These are phyloP conservation scores for Acanthurus leucopareius DNA, from an alignment of 2,797 vertebrate species.

Conservation along the genomic window DNA sequence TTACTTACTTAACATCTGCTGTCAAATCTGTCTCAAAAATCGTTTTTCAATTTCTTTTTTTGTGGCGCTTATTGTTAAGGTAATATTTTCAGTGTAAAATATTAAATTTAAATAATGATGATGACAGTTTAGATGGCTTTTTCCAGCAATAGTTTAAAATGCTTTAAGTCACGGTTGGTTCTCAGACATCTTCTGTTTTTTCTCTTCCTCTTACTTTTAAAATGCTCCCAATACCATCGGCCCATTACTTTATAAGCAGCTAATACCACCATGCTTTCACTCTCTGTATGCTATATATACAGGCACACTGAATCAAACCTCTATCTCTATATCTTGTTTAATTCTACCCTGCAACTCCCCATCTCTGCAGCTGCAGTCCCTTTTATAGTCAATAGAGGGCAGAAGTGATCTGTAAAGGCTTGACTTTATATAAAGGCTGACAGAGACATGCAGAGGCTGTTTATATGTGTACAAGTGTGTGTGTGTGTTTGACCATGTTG, in stretches of 20 bases:
- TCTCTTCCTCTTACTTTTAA: constrained; percentile 9
- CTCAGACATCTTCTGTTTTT: background rate
- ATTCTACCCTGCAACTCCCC: background rate
- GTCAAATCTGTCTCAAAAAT: background rate
- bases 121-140: background rate
- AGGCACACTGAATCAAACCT: constrained; percentile 3
- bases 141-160: background rate
- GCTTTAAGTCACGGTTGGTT: background rate
- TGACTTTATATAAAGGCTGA: constrained; percentile 10
- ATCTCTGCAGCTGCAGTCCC: constrained; percentile 57
- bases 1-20: background rate
- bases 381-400: constrained; percentile 90
- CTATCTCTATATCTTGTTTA: constrained; percentile 25
- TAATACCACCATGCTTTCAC: constrained; percentile 5
- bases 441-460: constrained; percentile 28
- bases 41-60: background rate
- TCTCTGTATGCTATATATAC: background rate
- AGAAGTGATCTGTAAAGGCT: constrained; percentile 86
- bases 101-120: background rate
- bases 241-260: constrained; percentile 1
- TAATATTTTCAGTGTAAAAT: background rate
- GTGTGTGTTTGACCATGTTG: constrained; percentile 11
- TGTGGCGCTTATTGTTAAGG: background rate
- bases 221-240: background rate
- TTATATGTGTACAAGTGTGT: constrained; percentile 26